A percentile compares a stretch with the other conserved stretches of the same genome.
phyloP scores from a whole-genome alignment of 2,888 invertebrate species.

The Himalopsyche japonica region DNA sequence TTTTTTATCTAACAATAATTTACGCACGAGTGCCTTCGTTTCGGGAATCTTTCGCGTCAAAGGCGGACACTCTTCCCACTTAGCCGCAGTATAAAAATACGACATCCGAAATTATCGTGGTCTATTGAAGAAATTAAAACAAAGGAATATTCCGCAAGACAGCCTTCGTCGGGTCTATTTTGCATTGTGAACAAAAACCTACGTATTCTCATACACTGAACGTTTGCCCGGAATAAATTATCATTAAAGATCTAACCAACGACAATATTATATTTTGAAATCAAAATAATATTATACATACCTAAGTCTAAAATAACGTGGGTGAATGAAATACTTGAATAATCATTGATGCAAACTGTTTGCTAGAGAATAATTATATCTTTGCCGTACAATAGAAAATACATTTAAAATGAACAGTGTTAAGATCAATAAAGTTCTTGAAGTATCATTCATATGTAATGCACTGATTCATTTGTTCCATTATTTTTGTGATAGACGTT shows the following conservation, averaged over 20 bases:
- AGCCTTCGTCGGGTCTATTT: neutral
- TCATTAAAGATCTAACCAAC: neutral
- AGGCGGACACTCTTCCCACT: neutral
- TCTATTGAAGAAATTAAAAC: neutral
- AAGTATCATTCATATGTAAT: too few relatives aligned
- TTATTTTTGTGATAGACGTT: too few relatives aligned
- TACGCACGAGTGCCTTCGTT: neutral
- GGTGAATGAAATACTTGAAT: neutral
- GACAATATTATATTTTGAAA: neutral
- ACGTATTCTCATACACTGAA: neutral
- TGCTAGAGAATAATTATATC: neutral
- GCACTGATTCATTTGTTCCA: too few relatives aligned
- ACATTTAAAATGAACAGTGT: too few relatives aligned
- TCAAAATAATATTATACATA: neutral
- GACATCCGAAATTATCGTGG: neutral
- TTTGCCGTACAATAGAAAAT: too few relatives aligned
- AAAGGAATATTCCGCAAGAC: neutral
- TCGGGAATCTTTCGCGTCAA: neutral
- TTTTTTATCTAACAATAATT: neutral
- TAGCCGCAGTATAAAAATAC: neutral
- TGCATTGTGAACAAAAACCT: neutral
- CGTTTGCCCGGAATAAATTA: neutral
- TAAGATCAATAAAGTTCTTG: too few relatives aligned
- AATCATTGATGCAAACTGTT: neutral
- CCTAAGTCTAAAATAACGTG: neutral